A percentile compares a stretch with the other conserved stretches of the same genome.
These are phyloP conservation scores for Acrocephalus arundinaceus DNA, from an alignment of 2,113 vertebrate species.

Conservation along the genomic window DNA sequence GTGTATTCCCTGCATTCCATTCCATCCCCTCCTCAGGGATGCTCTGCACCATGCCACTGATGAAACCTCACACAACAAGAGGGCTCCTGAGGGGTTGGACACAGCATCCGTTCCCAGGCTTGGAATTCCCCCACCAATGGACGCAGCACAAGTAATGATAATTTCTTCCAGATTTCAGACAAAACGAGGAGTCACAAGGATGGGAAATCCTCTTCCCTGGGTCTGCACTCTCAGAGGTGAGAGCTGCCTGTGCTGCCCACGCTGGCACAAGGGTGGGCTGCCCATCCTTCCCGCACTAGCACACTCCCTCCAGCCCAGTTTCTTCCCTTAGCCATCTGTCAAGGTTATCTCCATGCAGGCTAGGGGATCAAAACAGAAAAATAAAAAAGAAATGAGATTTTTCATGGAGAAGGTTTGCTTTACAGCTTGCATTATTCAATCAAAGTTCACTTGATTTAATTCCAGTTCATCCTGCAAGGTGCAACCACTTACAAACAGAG, in stretches of 20 bases:
- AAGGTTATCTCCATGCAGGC: constrained; percentile 37
- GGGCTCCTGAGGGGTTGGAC: neutral
- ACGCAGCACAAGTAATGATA: neutral
- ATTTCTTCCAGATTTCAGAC: neutral
- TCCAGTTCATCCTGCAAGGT: constrained; percentile 50
- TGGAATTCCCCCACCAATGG: neutral
- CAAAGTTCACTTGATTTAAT: constrained; percentile 72
- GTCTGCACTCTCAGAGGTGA: neutral
- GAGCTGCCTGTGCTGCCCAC: neutral
- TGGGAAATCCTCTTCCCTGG: neutral
- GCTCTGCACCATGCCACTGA: neutral
- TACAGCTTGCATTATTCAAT: constrained; percentile 65
- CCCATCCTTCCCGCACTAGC: rapidly evolving
- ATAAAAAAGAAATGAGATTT: constrained; percentile 49
- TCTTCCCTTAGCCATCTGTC: neutral
- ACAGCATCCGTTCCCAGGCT: constrained; percentile 27
- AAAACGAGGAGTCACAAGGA: neutral
- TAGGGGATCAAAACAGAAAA: constrained; percentile 38
- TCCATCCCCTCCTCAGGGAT: neutral
- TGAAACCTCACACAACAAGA: rapidly evolving
- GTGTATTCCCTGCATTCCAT: neutral
- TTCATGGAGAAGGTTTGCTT: constrained; percentile 39
- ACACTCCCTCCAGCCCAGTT: neutral
- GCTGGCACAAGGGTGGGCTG: neutral
- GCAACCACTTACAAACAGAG: constrained; percentile 61